phyloP scores from a whole-genome alignment of 2,888 invertebrate species.

The Phoenoteleia sp. region DNA sequence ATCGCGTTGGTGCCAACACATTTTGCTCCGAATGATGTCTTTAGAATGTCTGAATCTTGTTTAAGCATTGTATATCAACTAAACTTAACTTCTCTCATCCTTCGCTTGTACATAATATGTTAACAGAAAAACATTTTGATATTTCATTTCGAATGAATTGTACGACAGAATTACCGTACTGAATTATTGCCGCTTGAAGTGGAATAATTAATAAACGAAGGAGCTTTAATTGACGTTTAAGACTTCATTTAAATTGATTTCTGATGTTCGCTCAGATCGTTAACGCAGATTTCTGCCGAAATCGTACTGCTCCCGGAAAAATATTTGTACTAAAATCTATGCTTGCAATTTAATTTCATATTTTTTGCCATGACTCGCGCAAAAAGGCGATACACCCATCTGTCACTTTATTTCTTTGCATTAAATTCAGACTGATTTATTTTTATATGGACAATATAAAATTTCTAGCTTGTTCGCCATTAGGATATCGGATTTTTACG shows the following conservation, averaged over 20 bases:
- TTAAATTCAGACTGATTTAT: neutral
- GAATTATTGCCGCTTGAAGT: neutral
- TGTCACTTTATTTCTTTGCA: neutral
- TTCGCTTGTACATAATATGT: constrained; percentile 46
- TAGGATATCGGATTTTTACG: constrained; percentile 4
- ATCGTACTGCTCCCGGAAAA: neutral
- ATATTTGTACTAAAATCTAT: neutral
- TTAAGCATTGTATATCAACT: constrained; percentile 66
- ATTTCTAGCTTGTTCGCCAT: neutral
- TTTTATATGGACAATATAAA: constrained; percentile 9
- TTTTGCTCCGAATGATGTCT: constrained; percentile 67
- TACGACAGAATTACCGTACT: neutral
- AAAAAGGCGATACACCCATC: no score
- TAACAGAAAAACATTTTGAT: constrained; percentile 51
- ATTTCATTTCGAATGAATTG: constrained; percentile 38
- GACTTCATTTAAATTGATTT: neutral
- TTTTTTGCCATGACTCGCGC: no score
- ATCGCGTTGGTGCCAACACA: constrained; percentile 53
- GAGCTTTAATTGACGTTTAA: neutral
- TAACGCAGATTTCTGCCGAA: neutral
- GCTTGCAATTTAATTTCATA: no score
- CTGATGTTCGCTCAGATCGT: neutral
- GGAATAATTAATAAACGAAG: neutral
- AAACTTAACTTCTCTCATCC: constrained; percentile 57
- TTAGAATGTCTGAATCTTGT: constrained; percentile 67